Evolutionary conservation across 2,113 vertebrate genomes (phyloP).

Genomic region (Hippocampus guttulatus): DNA sequence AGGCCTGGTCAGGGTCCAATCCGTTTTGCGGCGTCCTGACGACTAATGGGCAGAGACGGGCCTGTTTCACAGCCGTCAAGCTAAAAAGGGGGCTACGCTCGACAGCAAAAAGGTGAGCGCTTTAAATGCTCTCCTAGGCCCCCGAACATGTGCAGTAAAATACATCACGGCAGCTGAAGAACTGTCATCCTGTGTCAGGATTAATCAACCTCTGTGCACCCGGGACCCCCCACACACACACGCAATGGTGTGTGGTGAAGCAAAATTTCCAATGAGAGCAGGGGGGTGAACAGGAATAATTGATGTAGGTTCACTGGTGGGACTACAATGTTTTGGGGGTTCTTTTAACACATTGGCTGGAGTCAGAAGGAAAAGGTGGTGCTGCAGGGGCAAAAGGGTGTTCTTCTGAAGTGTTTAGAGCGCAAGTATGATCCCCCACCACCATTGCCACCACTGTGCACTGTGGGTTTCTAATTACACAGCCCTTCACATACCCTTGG

Average conservation of each 20-base stretch:
- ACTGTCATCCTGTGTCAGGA: constrained; percentile 65
- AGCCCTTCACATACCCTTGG: constrained; percentile 46
- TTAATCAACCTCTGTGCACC: constrained; percentile 62
- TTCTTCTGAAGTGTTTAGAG: constrained; percentile 64
- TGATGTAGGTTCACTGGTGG: constrained; percentile 19
- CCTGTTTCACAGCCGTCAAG: constrained; percentile 46
- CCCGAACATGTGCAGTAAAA: constrained; percentile 68
- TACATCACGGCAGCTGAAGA: constrained; percentile 58
- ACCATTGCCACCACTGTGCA: constrained; percentile 16
- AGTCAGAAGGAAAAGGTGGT: constrained; percentile 26
- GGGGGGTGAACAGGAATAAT: constrained; percentile 6
- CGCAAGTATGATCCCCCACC: constrained; percentile 34
- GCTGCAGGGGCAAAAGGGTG: constrained; percentile 18
- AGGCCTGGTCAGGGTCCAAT: constrained; percentile 11
- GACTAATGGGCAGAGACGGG: constrained; percentile 58
- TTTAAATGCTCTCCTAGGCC: constrained; percentile 62
- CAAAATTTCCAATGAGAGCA: constrained; percentile 10
- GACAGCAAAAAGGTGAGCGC: constrained; percentile 57
- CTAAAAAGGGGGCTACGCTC: constrained; percentile 53
- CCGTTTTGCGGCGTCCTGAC: constrained; percentile 3
- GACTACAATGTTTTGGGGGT: constrained; percentile 36
- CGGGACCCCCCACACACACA: constrained; percentile 43
- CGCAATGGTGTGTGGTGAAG: constrained; percentile 7
- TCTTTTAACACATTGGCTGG: constrained; percentile 40
- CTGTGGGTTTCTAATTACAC: constrained; percentile 60